Conservation (phyloP, 1,140 invertebrate genomes). For the Magallana ariakensis region DNA sequence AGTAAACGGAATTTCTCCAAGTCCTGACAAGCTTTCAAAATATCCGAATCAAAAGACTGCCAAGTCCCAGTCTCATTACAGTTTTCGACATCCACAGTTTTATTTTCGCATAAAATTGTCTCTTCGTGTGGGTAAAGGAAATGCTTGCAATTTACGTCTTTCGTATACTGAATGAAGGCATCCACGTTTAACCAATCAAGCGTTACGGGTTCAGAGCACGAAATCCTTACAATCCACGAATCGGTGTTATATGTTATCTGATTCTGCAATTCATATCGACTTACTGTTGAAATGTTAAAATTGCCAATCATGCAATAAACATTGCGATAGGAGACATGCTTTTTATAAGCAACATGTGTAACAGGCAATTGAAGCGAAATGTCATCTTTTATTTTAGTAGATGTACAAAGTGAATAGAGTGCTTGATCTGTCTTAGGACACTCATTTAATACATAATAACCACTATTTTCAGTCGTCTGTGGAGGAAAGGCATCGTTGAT, state of each 20-base stretch:
- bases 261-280: background rate
- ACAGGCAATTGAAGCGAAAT: background rate
- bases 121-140: background rate
- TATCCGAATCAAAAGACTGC: background rate
- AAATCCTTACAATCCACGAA: background rate
- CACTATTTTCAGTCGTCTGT: background rate
- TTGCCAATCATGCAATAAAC: background rate
- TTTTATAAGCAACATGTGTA: background rate
- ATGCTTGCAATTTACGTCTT: background rate
- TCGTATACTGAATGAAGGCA: background rate
- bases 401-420: background rate
- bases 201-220: background rate
- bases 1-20: background rate
- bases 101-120: background rate
- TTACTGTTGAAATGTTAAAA: background rate
- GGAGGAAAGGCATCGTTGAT: background rate
- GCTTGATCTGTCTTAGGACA: background rate
- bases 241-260: background rate
- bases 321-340: background rate
- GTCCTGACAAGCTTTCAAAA: background rate
- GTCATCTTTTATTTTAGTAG: background rate
- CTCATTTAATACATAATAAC: background rate
- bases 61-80: constrained; percentile 1
- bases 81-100: background rate
- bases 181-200: background rate